These are phyloP conservation scores for Lampris megalopsis DNA, from an alignment of 2,113 vertebrate genomes.

Conservation along the genomic window DNA sequence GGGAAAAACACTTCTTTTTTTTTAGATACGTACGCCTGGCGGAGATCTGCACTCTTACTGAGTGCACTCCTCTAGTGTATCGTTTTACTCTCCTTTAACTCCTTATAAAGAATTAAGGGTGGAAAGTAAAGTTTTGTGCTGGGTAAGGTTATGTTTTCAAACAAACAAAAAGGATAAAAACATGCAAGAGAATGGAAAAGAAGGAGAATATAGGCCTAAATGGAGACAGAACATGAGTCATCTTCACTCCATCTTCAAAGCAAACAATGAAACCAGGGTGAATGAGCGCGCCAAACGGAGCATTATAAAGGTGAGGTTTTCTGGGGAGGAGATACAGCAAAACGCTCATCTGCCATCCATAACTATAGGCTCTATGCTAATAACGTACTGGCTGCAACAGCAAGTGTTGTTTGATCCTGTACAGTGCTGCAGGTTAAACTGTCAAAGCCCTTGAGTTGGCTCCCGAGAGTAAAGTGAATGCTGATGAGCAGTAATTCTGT, in stretches of 20 bases:
- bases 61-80: no score
- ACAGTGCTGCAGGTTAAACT: conserved; percentile 10
- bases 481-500: conserved; percentile 28
- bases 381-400: conserved; percentile 11
- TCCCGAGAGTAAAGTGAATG: background rate
- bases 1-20: no score
- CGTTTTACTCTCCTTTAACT: no score
- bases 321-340: background rate
- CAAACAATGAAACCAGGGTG: conserved; percentile 8
- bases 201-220: background rate
- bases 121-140: conserved; percentile 7
- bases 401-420: conserved; percentile 28
- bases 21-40: no score
- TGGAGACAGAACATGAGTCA: background rate
- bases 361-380: conserved; percentile 34
- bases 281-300: conserved; percentile 3
- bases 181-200: background rate
- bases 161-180: conserved; percentile 15
- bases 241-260: background rate
- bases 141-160: background rate
- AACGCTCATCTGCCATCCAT: conserved; percentile 44
- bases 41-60: no score
- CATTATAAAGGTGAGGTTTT: conserved; percentile 18
- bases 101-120: background rate
- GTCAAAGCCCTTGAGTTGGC: background rate